A percentile compares a stretch with the other conserved stretches of the same genome.
Conservation (phyloP, 1,140 invertebrate genomes). For the Chrysopa pallens region DNA sequence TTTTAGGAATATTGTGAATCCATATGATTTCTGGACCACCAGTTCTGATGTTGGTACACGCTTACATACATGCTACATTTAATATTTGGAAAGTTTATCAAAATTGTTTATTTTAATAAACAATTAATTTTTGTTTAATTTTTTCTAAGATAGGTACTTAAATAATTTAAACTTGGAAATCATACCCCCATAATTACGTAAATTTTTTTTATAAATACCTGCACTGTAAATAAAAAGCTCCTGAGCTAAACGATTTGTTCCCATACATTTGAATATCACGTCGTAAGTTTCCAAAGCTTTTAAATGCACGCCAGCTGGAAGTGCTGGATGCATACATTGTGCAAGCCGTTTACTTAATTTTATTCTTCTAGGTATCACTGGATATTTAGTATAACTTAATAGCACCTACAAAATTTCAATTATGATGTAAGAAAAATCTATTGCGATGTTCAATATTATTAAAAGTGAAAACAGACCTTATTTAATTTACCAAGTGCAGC, state of each 20-base stretch:
- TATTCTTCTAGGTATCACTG: slow-evolving; percentile 76
- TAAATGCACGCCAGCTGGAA: slow-evolving; percentile 82
- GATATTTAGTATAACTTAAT: slow-evolving; percentile 59
- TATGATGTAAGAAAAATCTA: neutral
- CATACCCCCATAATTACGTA: neutral
- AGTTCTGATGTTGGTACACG: too few relatives aligned
- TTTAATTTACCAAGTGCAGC: slow-evolving; percentile 82
- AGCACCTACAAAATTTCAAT: slow-evolving; percentile 38
- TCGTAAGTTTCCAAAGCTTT: slow-evolving; percentile 90
- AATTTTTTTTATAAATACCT: slow-evolving; percentile 24
- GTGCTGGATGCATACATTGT: slow-evolving; percentile 87
- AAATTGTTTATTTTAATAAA: too few relatives aligned
- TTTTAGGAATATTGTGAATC: too few relatives aligned
- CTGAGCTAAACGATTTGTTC: slow-evolving; percentile 59
- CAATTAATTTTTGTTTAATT: too few relatives aligned
- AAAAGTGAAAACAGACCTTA: slow-evolving; percentile 40
- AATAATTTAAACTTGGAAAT: too few relatives aligned
- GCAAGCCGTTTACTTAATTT: slow-evolving; percentile 85
- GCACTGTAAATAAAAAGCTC: slow-evolving; percentile 79
- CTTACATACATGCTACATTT: too few relatives aligned
- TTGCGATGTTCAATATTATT: neutral
- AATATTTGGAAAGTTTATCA: too few relatives aligned
- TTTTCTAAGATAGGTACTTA: too few relatives aligned
- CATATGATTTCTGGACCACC: too few relatives aligned
- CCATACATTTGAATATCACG: slow-evolving; percentile 83